Evolutionary conservation across 1,140 invertebrate species (phyloP).

Genomic region (Spodoptera litura): DNA sequence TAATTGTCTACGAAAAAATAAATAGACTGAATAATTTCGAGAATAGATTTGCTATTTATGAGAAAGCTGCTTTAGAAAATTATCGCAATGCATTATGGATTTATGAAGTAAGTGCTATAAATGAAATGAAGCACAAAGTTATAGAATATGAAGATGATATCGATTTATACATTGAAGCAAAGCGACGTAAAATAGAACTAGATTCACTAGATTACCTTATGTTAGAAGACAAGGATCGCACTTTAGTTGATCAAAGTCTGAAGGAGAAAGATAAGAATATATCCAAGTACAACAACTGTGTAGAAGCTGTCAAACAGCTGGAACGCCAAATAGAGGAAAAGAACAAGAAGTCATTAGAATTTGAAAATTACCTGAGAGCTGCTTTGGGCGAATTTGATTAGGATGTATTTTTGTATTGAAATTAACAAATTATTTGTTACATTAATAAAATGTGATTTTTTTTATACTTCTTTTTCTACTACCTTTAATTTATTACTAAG

Average conservation of each 20-base stretch:
- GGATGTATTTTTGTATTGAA: constrained; percentile 34
- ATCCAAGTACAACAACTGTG: constrained; percentile 65
- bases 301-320: constrained; percentile 70
- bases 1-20: constrained; percentile 84
- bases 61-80: constrained; percentile 69
- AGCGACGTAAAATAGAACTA: constrained; percentile 72
- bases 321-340: constrained; percentile 75
- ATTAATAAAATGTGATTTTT: constrained; percentile 41
- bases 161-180: constrained; percentile 73
- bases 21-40: constrained; percentile 74
- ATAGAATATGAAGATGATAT: constrained; percentile 73
- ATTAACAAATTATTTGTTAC: constrained; percentile 2
- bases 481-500: too few species aligned
- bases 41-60: constrained; percentile 77
- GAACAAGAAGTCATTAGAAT: constrained; percentile 77
- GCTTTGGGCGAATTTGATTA: constrained; percentile 65
- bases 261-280: constrained; percentile 66
- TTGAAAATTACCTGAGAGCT: constrained; percentile 74
- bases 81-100: constrained; percentile 79
- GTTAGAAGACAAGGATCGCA: constrained; percentile 75
- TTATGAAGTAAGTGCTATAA: constrained; percentile 67
- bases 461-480: not conserved
- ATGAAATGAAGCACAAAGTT: constrained; percentile 70
- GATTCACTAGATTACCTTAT: constrained; percentile 69
- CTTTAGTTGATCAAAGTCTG: constrained; percentile 73